phyloP scores from a whole-genome alignment of 2,888 invertebrate species.

The Unio delphinus region DNA sequence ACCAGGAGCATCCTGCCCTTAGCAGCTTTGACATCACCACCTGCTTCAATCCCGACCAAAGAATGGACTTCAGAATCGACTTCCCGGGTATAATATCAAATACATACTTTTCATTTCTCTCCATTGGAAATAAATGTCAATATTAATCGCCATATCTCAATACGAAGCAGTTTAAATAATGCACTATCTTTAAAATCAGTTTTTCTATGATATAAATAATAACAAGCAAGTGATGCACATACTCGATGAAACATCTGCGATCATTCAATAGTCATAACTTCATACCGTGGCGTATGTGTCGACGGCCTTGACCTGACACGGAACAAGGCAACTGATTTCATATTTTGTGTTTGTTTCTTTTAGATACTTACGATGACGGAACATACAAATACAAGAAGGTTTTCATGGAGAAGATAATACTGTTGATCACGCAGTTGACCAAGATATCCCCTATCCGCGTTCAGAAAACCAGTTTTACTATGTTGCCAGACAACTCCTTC shows the following conservation, averaged over 20 bases:
- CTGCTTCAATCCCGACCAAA: slow-evolving; percentile 40
- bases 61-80: slow-evolving; percentile 42
- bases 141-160: too few species aligned
- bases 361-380: slow-evolving; percentile 33
- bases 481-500: slow-evolving; percentile 34
- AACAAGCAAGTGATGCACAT: too few species aligned
- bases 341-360: background rate
- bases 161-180: too few species aligned
- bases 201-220: too few species aligned
- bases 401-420: slow-evolving; percentile 26
- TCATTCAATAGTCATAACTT: too few species aligned
- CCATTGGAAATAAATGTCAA: background rate
- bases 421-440: slow-evolving; percentile 19
- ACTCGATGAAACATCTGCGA: too few species aligned
- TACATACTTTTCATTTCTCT: background rate
- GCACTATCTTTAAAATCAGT: too few species aligned
- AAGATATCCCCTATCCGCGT: slow-evolving; percentile 45
- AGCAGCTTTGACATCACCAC: slow-evolving; percentile 44
- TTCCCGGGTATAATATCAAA: slow-evolving; percentile 37
- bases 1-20: slow-evolving; percentile 45
- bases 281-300: too few species aligned
- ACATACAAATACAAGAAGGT: slow-evolving; percentile 31
- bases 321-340: too few species aligned
- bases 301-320: too few species aligned
- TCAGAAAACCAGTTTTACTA: slow-evolving; percentile 34